Evolutionary conservation across 2,888 invertebrate genomes (phyloP).

Genomic region (Odiellus spinosus): DNA sequence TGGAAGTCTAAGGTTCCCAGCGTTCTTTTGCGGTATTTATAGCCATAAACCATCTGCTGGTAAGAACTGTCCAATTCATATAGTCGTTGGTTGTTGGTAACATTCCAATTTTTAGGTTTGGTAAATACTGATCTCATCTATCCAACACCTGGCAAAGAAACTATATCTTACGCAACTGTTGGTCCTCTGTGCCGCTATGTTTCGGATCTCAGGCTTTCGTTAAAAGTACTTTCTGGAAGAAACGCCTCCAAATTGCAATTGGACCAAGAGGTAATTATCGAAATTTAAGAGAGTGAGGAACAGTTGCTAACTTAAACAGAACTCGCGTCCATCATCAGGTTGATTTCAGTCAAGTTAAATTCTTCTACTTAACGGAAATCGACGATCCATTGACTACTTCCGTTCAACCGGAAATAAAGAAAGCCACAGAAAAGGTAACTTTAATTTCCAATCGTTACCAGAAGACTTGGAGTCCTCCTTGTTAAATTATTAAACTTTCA

Average conservation of each 20-base stretch:
- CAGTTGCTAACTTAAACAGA: no score
- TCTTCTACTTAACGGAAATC: no score
- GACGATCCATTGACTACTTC: no score
- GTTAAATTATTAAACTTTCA: conserved; percentile 4
- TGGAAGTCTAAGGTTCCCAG: conserved; percentile 81
- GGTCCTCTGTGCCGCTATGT: conserved; percentile 83
- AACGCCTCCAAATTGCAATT: conserved; percentile 9
- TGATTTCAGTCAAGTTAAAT: no score
- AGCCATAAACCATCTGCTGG: conserved; percentile 58
- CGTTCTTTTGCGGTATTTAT: conserved; percentile 73
- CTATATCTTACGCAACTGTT: conserved; percentile 22
- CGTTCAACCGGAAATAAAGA: no score
- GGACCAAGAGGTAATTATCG: conserved; percentile 10
- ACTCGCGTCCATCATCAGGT: no score
- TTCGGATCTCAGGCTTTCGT: conserved; percentile 58
- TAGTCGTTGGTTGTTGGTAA: no score
- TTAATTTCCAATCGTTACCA: no score
- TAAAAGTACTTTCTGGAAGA: conserved; percentile 40
- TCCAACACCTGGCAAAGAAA: not conserved
- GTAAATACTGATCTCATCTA: conserved; percentile 5
- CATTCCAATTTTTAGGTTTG: not conserved
- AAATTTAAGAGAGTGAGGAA: no score
- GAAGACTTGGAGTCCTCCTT: no score
- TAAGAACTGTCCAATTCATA: no score
- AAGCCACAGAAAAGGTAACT: no score